These are phyloP conservation scores for Porites lutea DNA, from an alignment of 64 coral and sea anemone species.

Conservation along the genomic window DNA sequence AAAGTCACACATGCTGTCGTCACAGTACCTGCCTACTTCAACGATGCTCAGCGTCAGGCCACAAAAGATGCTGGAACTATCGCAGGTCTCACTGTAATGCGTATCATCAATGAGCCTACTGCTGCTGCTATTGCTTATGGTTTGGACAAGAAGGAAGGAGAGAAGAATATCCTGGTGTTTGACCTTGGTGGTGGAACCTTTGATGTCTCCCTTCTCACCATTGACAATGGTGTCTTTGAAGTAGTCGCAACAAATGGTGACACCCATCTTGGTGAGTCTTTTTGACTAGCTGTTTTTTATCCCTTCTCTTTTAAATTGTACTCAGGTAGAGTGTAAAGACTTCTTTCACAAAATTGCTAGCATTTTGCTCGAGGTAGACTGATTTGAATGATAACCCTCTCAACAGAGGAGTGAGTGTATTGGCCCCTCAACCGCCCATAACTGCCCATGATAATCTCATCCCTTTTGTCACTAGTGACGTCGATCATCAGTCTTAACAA, in stretches of 20 bases:
- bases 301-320: too few species aligned
- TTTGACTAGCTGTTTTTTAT: neutral
- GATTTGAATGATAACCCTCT: too few species aligned
- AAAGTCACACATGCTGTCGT: constrained; percentile 99
- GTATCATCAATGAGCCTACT: constrained; percentile 99
- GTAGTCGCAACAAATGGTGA: constrained; percentile 97
- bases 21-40: constrained; percentile 99
- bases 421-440: too few species aligned
- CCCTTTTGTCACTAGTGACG: too few species aligned
- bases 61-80: constrained; percentile 98
- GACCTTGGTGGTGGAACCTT: constrained; percentile 99
- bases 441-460: too few species aligned
- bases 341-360: too few species aligned
- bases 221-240: constrained; percentile 99
- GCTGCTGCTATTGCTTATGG: constrained; percentile 99
- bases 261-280: constrained; percentile 93
- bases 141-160: constrained; percentile 99
- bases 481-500: too few species aligned
- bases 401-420: too few species aligned
- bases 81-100: constrained; percentile 94
- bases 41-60: constrained; percentile 97
- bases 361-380: too few species aligned
- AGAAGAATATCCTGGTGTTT: constrained; percentile 98
- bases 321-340: too few species aligned
- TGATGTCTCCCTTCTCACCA: constrained; percentile 96